These are phyloP conservation scores for Nannoperca australis DNA, from an alignment of 2,797 vertebrate species.

Conservation along the genomic window DNA sequence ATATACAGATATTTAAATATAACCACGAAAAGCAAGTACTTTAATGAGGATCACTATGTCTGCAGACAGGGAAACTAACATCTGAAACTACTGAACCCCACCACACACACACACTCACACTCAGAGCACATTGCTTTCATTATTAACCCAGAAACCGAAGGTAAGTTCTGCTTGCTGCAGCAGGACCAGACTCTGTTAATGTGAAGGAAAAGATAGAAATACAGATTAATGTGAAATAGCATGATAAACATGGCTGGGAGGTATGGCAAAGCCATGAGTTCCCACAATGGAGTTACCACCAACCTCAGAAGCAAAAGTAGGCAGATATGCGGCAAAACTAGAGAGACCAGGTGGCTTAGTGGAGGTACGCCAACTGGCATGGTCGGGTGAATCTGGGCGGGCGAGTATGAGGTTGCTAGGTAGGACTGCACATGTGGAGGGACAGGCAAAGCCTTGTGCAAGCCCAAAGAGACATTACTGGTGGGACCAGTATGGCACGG, in stretches of 20 bases:
- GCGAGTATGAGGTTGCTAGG: slow-evolving; percentile 37
- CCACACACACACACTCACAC: not conserved
- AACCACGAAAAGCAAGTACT: too few species aligned
- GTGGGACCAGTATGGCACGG: slow-evolving; percentile 30
- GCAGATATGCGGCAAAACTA: slow-evolving; percentile 46
- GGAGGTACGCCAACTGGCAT: slow-evolving; percentile 64
- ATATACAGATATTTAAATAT: too few species aligned
- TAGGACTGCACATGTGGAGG: slow-evolving; percentile 26
- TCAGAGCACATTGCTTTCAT: slow-evolving; percentile 21
- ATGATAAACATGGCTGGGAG: slow-evolving; percentile 33
- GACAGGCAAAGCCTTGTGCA: slow-evolving; percentile 30
- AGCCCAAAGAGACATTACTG: slow-evolving; percentile 35
- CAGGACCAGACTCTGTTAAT: slow-evolving; percentile 16
- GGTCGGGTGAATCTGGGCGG: slow-evolving; percentile 47
- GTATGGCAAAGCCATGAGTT: slow-evolving; percentile 16
- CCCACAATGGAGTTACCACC: slow-evolving; percentile 35
- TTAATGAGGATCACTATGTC: slow-evolving; percentile 72
- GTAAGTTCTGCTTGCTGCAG: slow-evolving; percentile 23
- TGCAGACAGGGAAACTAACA: slow-evolving; percentile 38
- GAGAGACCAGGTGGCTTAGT: slow-evolving; percentile 53
- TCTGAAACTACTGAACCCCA: slow-evolving; percentile 15
- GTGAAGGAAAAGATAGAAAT: slow-evolving; percentile 26
- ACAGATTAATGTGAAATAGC: slow-evolving; percentile 30
- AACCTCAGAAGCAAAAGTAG: slow-evolving; percentile 44
- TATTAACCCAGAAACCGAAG: slow-evolving; percentile 37